Evolutionary conservation across 2,888 invertebrate genomes (phyloP).

Genomic region (Onchidella celtica): DNA sequence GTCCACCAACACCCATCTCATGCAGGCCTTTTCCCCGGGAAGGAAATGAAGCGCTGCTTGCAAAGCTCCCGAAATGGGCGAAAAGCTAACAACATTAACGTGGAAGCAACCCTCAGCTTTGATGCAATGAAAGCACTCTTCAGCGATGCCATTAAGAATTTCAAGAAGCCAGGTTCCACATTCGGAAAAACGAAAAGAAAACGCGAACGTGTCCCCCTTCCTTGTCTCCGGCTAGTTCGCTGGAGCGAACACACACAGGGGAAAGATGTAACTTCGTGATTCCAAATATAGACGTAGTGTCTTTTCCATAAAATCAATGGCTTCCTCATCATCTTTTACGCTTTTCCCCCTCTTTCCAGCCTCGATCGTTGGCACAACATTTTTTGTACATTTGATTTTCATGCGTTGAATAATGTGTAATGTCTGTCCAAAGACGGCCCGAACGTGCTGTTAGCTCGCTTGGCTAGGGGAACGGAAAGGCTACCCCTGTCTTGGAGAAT

Average conservation of each 20-base stretch:
- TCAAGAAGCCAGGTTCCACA: background rate
- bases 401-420: conserved; percentile 30
- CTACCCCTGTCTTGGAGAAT: no score
- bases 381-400: conserved; percentile 2
- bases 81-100: conserved; percentile 22
- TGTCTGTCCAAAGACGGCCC: background rate
- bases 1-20: no score
- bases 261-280: background rate
- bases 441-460: background rate
- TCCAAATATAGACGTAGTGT: background rate
- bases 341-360: background rate
- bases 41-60: conserved; percentile 35
- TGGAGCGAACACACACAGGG: background rate
- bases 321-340: background rate
- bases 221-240: background rate
- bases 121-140: conserved; percentile 12
- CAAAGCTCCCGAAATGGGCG: conserved; percentile 1
- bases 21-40: background rate
- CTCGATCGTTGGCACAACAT: background rate
- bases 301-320: background rate
- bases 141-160: conserved; percentile 15
- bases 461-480: no score
- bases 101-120: background rate
- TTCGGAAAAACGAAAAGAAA: background rate
- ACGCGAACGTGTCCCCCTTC: background rate